A percentile compares a stretch with the other conserved stretches of the same genome.
Evolutionary conservation across 2,888 invertebrate species (phyloP).

Genomic region (Lathronympha strigana): DNA sequence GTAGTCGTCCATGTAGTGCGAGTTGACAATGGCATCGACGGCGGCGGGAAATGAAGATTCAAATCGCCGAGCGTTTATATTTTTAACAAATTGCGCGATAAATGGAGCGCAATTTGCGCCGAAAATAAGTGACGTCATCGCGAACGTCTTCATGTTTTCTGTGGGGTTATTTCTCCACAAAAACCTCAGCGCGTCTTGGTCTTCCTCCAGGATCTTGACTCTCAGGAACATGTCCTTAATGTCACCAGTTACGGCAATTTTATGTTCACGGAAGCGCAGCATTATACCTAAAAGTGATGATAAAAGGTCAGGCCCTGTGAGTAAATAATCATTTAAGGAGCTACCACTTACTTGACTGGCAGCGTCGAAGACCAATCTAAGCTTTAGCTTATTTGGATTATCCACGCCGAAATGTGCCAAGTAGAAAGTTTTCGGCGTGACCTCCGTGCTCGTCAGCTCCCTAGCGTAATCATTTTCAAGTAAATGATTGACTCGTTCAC

Average conservation of each 20-base stretch:
- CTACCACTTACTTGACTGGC: neutral
- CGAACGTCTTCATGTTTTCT: slow-evolving; percentile 8
- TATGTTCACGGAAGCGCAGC: slow-evolving; percentile 30
- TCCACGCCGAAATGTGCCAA: neutral
- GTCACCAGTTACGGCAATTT: slow-evolving; percentile 29
- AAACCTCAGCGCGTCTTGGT: slow-evolving; percentile 21
- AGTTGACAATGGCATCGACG: neutral
- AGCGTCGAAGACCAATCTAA: slow-evolving; percentile 5
- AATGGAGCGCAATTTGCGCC: slow-evolving; percentile 39
- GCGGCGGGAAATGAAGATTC: slow-evolving; percentile 13
- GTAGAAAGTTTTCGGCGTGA: neutral
- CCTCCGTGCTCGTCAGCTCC: neutral
- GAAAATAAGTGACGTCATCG: slow-evolving; percentile 28
- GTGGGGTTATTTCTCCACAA: neutral
- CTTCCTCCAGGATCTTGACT: slow-evolving; percentile 30
- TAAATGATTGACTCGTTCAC: neutral
- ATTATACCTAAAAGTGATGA: slow-evolving; percentile 36
- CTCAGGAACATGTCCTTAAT: slow-evolving; percentile 29
- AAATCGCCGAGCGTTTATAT: slow-evolving; percentile 31
- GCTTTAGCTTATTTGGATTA: neutral
- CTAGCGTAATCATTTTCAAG: neutral
- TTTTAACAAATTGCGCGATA: slow-evolving; percentile 28
- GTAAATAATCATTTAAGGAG: slow-evolving; percentile 7
- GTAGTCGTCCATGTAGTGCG: slow-evolving; percentile 5
- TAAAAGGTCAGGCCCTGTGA: slow-evolving; percentile 30